These are phyloP conservation scores for Drosophila melanosoma DNA, from an alignment of 2,888 invertebrate genomes.

Conservation along the genomic window DNA sequence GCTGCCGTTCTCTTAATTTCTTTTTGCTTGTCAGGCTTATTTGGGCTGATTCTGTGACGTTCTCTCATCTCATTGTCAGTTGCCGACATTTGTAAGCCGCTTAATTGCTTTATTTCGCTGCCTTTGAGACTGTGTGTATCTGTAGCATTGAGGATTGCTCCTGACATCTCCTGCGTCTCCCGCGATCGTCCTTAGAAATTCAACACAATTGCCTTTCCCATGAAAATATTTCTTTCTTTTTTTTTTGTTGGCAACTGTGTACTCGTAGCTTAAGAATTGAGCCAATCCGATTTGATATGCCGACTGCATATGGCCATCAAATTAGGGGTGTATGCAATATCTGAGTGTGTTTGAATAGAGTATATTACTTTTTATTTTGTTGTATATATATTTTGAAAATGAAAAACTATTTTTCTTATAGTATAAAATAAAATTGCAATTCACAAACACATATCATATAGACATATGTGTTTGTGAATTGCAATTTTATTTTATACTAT, in stretches of 20 bases:
- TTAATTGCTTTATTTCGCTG: slow-evolving; percentile 79
- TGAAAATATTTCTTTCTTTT: slow-evolving; percentile 25
- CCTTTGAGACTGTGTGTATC: slow-evolving; percentile 49
- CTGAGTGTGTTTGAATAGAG: background rate
- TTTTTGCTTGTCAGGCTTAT: slow-evolving; percentile 76
- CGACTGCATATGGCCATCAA: background rate
- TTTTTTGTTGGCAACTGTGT: slow-evolving; percentile 18
- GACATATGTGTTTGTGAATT: too few species aligned
- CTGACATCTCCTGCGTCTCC: background rate
- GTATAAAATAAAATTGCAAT: background rate
- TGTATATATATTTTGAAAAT: too few species aligned
- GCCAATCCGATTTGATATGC: slow-evolving; percentile 36
- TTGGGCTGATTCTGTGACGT: slow-evolving; percentile 52
- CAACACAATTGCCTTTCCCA: slow-evolving; percentile 40
- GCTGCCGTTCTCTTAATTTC: slow-evolving; percentile 77
- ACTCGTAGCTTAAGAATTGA: slow-evolving; percentile 25
- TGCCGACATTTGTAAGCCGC: slow-evolving; percentile 78
- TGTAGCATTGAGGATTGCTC: slow-evolving; percentile 18
- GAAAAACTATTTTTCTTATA: background rate
- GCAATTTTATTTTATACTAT: too few species aligned
- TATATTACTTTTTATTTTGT: background rate
- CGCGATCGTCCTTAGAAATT: slow-evolving; percentile 29
- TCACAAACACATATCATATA: too few species aligned
- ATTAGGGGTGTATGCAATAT: background rate
- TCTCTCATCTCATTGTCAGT: slow-evolving; percentile 56